A percentile compares a stretch with the other conserved stretches of the same genome.
Conservation (phyloP, 2,888 invertebrate species). For the Neoascia interrupta region DNA sequence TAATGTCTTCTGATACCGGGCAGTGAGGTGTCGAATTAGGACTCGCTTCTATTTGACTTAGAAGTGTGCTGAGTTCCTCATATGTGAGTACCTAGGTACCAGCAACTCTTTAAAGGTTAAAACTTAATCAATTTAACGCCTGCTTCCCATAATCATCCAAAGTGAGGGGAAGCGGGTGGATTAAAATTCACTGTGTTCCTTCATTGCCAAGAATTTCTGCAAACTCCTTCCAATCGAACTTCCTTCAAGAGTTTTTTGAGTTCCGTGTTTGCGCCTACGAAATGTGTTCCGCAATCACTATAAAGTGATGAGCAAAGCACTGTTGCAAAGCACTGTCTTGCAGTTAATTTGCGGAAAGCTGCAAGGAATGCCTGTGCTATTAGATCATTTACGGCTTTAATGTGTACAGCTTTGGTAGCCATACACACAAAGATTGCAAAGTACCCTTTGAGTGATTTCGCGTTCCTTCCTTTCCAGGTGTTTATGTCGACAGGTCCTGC, state of each 20-base stretch:
- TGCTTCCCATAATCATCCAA: not conserved
- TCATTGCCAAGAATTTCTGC: not conserved
- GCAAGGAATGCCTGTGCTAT: slow-evolving; percentile 71
- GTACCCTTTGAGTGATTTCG: slow-evolving; percentile 45
- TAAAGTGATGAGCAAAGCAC: slow-evolving; percentile 70
- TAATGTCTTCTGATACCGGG: not conserved
- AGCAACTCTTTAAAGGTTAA: not conserved
- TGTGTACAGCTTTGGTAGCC: slow-evolving; percentile 37
- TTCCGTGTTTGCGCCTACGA: slow-evolving; percentile 71
- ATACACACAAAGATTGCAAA: too few relatives aligned
- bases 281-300: slow-evolving; percentile 73
- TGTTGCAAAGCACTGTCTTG: too few relatives aligned
- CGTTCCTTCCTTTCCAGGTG: slow-evolving; percentile 40
- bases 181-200: not conserved
- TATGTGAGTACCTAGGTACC: not conserved
- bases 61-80: not conserved
- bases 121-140: not conserved
- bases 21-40: not conserved
- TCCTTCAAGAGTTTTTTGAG: not conserved
- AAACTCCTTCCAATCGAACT: too few relatives aligned
- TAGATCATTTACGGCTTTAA: slow-evolving; percentile 36
- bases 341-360: slow-evolving; percentile 70
- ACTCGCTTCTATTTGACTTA: not conserved
- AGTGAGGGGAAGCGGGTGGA: not conserved
- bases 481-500: slow-evolving; percentile 62